A percentile compares a stretch with the other conserved stretches of the same genome.
phyloP scores from a whole-genome alignment of 1,140 invertebrate genomes.

The Calephelis nemesis region DNA sequence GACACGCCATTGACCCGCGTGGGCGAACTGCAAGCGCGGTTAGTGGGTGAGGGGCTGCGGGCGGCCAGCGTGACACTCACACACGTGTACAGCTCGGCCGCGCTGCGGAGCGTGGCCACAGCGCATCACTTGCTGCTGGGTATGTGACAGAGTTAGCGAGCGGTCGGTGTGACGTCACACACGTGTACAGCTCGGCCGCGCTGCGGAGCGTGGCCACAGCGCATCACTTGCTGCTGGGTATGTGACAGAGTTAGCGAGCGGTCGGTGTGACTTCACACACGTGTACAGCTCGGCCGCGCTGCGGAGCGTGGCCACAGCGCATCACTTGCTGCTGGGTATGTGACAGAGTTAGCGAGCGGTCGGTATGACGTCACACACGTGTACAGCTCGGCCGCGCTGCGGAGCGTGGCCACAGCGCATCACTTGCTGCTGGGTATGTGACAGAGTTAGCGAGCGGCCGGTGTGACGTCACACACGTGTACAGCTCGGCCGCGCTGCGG shows the following conservation, averaged over 20 bases:
- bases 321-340: slow-evolving; percentile 80
- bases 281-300: no score
- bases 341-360: no score
- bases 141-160: slow-evolving; percentile 27
- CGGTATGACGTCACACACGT: no score
- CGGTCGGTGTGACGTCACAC: no score
- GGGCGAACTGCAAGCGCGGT: slow-evolving; percentile 84
- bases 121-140: slow-evolving; percentile 85
- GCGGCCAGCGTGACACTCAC: slow-evolving; percentile 83
- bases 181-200: no score
- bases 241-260: no score
- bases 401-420: slow-evolving; percentile 92
- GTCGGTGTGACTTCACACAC: no score
- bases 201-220: slow-evolving; percentile 91
- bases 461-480: no score
- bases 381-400: no score
- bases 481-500: neutral
- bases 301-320: slow-evolving; percentile 92
- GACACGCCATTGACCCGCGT: slow-evolving; percentile 94
- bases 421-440: slow-evolving; percentile 78
- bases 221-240: slow-evolving; percentile 81
- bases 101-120: slow-evolving; percentile 95
- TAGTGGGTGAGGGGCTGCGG: slow-evolving; percentile 89
- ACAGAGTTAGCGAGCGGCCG: no score
- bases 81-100: slow-evolving; percentile 90